Percentiles rank a stretch among this genome's conserved stretches.
phyloP scores from a whole-genome alignment of 1,140 invertebrate species.

The Drosophila gunungcola region DNA sequence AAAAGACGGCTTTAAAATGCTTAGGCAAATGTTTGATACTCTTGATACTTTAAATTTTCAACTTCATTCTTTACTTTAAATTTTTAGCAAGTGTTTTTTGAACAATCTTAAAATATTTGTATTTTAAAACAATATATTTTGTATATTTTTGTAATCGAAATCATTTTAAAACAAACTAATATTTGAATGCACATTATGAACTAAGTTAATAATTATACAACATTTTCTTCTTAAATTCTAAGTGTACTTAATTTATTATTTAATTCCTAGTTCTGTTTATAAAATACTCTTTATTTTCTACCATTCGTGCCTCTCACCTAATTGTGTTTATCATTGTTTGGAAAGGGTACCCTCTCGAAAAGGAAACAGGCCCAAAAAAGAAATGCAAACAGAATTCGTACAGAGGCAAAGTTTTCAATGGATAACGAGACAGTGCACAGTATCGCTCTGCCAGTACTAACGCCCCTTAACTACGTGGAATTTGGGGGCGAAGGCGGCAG shows the following conservation, averaged over 20 bases:
- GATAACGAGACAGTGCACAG: slow-evolving; percentile 51
- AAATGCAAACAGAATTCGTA: slow-evolving; percentile 37
- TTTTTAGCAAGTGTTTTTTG: too few relatives aligned
- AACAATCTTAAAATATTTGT: too few relatives aligned
- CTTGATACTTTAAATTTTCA: background rate
- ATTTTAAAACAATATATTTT: too few relatives aligned
- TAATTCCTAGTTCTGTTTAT: too few relatives aligned
- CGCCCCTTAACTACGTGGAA: slow-evolving; percentile 14
- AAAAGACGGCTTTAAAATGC: background rate
- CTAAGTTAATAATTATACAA: too few relatives aligned
- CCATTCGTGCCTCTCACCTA: too few relatives aligned
- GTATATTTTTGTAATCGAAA: too few relatives aligned
- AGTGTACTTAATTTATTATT: too few relatives aligned
- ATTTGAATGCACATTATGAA: too few relatives aligned
- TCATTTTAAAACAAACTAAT: too few relatives aligned
- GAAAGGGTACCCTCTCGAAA: slow-evolving; percentile 19
- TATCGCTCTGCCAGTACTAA: slow-evolving; percentile 23
- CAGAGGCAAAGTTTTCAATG: slow-evolving; percentile 42
- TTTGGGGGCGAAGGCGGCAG: slow-evolving; percentile 37
- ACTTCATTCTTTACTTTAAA: background rate
- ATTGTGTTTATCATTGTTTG: background rate
- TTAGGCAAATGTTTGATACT: background rate
- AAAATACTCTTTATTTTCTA: too few relatives aligned
- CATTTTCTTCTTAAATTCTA: too few relatives aligned
- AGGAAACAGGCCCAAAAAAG: slow-evolving; percentile 17